phyloP scores from a whole-genome alignment of 92 coral and sea anemone species.

The Diadumene lineata region DNA sequence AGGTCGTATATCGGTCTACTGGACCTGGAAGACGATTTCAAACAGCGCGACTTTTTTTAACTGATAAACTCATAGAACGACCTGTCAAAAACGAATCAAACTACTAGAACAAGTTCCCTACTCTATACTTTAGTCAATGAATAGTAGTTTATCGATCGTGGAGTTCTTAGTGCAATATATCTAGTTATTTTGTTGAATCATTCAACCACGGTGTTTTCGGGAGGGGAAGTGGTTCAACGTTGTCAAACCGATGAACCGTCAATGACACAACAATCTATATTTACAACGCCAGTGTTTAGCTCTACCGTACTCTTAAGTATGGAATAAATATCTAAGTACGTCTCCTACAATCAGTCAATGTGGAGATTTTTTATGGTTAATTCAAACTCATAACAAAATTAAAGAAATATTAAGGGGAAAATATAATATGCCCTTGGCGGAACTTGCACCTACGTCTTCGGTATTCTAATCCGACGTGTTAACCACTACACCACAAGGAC shows the following conservation, averaged over 20 bases:
- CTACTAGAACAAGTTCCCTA: neutral
- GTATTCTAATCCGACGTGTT: too few species aligned
- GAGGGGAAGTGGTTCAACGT: neutral
- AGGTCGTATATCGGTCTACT: neutral
- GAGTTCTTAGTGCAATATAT: neutral
- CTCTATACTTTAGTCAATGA: neutral
- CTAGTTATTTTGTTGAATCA: conserved; percentile 2
- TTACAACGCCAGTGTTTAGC: neutral
- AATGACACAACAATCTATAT: neutral
- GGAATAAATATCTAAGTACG: neutral
- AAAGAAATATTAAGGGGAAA: too few species aligned
- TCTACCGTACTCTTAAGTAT: too few species aligned
- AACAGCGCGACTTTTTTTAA: neutral
- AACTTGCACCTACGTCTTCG: too few species aligned
- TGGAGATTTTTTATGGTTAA: neutral
- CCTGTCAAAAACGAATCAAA: neutral
- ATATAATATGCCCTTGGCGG: too few species aligned
- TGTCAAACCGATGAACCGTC: neutral
- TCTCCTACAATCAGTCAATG: neutral
- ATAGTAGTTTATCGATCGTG: neutral
- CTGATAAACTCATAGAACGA: neutral
- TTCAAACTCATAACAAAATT: neutral
- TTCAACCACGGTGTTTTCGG: neutral
- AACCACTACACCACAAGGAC: too few species aligned
- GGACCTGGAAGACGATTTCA: neutral